Base-by-base conservation (phyloP, 2,888 invertebrate species). In the Platynereis dumerilii region DNA sequence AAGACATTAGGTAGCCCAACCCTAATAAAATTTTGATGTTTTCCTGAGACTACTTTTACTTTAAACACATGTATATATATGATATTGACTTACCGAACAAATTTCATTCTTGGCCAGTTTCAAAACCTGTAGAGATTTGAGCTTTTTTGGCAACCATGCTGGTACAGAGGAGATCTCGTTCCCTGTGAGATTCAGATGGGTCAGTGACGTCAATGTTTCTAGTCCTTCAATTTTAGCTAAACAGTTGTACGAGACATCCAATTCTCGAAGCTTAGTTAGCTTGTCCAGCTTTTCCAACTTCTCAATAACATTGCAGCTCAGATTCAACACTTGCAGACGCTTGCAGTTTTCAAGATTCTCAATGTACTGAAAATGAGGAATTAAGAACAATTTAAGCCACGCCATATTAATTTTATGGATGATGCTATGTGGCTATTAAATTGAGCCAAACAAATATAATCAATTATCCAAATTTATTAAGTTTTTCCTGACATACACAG, bases 281-380 rank as follows among this genome's bases (percentile, higher is more conserved):
- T 78, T 77, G 63, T 83, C 82, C 52, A 83, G 58, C 58, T 75
- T 76, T 69, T 83, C 83, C n/a, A 82, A 78, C 63, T 78, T 80
- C 70, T 83, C 83, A 24, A 83, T 80, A 58, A 76, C 72, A 71
- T 83, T 83, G 68, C 76, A 73, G 60, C 78, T 77, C 12, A 83
- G 72, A 60, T 75, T 81, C 22, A 83, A 66, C 2, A 71, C 70
- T 62, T 79, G 77, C 15, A 83, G 72, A 45, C 76, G 73, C 62
- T 77, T 76, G 53, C 80, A 67, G 3, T 70, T 69, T n/a, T 83
- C 82, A 58, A 83, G 70, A 68, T 81, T 81, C 64, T 83, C 83
- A 63, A 83, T 83, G 66, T 78, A 83, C 83, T 83, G 78, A 15
- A 72, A 76, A 55, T 52, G n/a, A 61, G 1, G 2, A 54, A 39